Conservation (phyloP, 2,888 invertebrate species). For the Scaptomyza polygonia region DNA sequence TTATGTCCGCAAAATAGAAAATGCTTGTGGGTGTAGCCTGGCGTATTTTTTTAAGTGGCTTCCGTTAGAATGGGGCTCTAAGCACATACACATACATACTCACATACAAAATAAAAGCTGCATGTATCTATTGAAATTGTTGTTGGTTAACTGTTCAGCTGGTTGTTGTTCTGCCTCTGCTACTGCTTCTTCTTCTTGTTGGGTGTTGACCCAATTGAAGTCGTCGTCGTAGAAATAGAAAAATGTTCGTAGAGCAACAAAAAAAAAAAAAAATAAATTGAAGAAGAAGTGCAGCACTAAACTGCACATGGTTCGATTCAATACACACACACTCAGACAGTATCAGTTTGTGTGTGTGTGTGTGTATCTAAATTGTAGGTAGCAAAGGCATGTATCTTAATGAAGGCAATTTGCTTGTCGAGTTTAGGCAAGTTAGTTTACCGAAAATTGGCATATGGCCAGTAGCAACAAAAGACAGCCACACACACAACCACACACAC, state of each 20-base stretch:
- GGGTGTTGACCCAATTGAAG: conserved; percentile 74
- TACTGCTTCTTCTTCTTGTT: conserved; percentile 24
- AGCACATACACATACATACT: conserved; percentile 1
- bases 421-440: conserved; percentile 81
- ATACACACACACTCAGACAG: conserved; percentile 22
- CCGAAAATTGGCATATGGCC: conserved; percentile 82
- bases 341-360: conserved; percentile 18
- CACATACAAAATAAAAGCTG: conserved; percentile 5
- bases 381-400: conserved; percentile 78
- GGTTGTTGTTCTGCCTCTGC: conserved; percentile 21
- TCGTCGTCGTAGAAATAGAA: conserved; percentile 50
- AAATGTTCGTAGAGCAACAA: conserved; percentile 1
- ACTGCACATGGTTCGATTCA: conserved; percentile 59
- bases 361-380: conserved; percentile 73
- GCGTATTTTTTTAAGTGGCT: conserved; percentile 72
- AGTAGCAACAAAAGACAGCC: conserved; percentile 72
- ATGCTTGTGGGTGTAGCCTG: conserved; percentile 53
- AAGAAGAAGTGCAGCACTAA: conserved; percentile 52
- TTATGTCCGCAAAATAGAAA: conserved; percentile 16
- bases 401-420: conserved; percentile 80
- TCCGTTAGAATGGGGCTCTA: conserved; percentile 58
- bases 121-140: conserved; percentile 69
- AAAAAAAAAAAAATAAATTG: too few relatives aligned
- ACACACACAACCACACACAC: conserved; percentile 16
- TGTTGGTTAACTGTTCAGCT: conserved; percentile 54